Evolutionary conservation across 2,113 vertebrate genomes (phyloP), one percentile per base, ranked within the genome.

Genomic region (Propithecus coquereli): DNA sequence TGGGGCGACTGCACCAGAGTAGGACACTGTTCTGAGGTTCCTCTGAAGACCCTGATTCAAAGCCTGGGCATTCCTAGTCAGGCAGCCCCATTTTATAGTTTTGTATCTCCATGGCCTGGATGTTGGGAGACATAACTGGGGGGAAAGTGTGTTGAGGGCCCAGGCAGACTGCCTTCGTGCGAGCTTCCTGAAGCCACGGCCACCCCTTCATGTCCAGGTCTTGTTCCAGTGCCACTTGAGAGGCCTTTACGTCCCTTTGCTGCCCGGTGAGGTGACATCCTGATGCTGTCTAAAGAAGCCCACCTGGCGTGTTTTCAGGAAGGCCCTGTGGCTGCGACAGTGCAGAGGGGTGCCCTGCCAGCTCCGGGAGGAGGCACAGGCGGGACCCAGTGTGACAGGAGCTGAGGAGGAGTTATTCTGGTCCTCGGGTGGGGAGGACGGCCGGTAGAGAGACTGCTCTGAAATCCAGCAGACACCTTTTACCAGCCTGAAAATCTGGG

Each of bases 31-130:
- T 27, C 32, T 0, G 32, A 71, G 76, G 32, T 0, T 47, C 18
- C 45, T 63, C 74, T 34, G 63, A 34, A 57, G 37, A 40, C 32
- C 27, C 11, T 1, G 9, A 11, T 18, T 68, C 63, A 86, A 22
- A 87, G 71, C 17, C 37, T n/a, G 0, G 13, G 8, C 0, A 0
- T 12, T 23, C 5, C 34, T 25, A 25, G n/a, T 5, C 0, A 47
- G 32, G 16, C 30, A 57, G 45, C 3, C 40, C 2, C 11, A 0
- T 59, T 68, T 86, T n/a, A 32, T 70, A 40, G 57, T 43, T 80
- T 34, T 61, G 54, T 45, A 1, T 74, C 7, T 23, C 63, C 27
- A 4, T 5, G 32, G 37, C 68, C 45, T 13, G 20, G 50, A 54
- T 2, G 3, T 13, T 9, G 12, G 50, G 43, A 66, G 57, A 6